Conservation (phyloP, 2,888 invertebrate genomes). For the Callimorpha dominula region DNA sequence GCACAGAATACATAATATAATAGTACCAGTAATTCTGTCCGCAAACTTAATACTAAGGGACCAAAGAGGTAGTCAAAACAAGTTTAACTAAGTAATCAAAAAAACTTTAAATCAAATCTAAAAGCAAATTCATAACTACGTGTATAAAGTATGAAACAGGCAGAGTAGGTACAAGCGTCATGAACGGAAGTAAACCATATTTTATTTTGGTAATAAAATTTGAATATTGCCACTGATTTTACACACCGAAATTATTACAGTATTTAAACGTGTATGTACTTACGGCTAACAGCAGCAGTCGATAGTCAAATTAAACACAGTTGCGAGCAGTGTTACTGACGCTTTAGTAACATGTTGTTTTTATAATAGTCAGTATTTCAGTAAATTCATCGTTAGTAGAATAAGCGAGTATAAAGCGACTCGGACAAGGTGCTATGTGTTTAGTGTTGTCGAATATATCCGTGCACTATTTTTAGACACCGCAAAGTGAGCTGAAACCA, state of each 20-base stretch:
- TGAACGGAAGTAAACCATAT: slow-evolving; percentile 15
- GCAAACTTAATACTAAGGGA: not conserved
- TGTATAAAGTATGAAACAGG: not conserved
- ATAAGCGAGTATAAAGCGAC: not conserved
- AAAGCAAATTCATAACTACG: not conserved
- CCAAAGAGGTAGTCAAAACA: not conserved
- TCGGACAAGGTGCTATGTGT: not conserved
- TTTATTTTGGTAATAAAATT: slow-evolving; percentile 13
- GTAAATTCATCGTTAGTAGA: not conserved
- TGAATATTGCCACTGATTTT: slow-evolving; percentile 12
- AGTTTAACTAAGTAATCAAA: no score
- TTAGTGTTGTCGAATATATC: not conserved
- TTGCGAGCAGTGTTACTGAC: not conserved
- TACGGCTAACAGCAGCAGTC: not conserved
- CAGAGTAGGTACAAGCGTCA: not conserved
- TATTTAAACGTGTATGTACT: not conserved
- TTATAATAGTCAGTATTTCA: not conserved
- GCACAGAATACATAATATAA: no score
- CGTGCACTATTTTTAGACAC: not conserved
- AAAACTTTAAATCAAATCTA: not conserved
- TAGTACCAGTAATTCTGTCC: no score
- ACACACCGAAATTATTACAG: slow-evolving; percentile 11
- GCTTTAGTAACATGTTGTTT: not conserved
- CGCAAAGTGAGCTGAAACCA: no score
- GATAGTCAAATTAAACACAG: not conserved